Percentiles rank a stretch among this genome's conserved stretches.
Conservation (phyloP, 2,888 invertebrate genomes). For the Acleris sparsana region DNA sequence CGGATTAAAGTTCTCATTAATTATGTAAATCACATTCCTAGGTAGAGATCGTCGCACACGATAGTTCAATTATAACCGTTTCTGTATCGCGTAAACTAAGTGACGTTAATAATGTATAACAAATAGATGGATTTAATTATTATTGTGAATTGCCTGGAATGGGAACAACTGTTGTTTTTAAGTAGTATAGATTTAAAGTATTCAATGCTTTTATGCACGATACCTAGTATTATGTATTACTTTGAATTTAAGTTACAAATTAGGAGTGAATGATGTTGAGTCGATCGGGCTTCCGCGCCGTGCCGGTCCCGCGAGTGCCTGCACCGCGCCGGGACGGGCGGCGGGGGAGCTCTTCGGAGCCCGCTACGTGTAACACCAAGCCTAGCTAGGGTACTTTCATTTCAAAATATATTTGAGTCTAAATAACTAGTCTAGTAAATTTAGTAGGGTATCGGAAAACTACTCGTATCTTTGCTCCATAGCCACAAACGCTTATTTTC, state of each 20-base stretch:
- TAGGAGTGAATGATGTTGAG: too few relatives aligned
- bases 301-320: too few relatives aligned
- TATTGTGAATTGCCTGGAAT: constrained; percentile 75
- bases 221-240: constrained; percentile 19
- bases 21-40: constrained; percentile 35
- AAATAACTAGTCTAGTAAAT: too few relatives aligned
- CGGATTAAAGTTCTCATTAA: constrained; percentile 27
- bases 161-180: constrained; percentile 79
- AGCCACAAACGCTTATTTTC: not conserved
- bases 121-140: constrained; percentile 38
- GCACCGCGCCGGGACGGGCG: too few relatives aligned
- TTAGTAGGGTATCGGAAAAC: too few relatives aligned
- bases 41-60: constrained; percentile 37
- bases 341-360: too few relatives aligned
- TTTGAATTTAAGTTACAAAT: constrained; percentile 2
- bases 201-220: constrained; percentile 49
- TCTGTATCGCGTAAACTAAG: constrained; percentile 29
- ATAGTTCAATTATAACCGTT: constrained; percentile 50
- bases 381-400: too few relatives aligned
- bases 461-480: too few relatives aligned
- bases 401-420: too few relatives aligned
- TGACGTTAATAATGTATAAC: constrained; percentile 27
- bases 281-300: too few relatives aligned
- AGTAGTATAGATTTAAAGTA: constrained; percentile 59
- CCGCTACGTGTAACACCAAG: too few relatives aligned